Percentiles rank a stretch among this genome's conserved stretches.
These are phyloP conservation scores for Syrmaticus mikado DNA, from an alignment of 2,113 vertebrate genomes.

Conservation along the genomic window DNA sequence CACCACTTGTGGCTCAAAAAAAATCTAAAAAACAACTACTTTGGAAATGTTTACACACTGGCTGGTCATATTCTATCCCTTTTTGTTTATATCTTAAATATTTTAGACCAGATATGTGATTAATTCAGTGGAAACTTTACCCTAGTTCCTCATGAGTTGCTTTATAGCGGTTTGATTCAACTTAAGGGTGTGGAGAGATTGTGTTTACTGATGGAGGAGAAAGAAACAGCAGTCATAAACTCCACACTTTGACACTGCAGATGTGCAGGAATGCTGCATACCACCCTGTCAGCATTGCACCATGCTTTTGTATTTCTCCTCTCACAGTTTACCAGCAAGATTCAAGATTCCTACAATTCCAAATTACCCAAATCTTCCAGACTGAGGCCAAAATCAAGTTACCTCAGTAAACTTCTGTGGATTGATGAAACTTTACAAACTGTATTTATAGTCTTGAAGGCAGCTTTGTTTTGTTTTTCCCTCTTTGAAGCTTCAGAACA, in stretches of 20 bases:
- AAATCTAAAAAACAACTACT: constrained; percentile 49
- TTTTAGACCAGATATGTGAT: constrained; percentile 45
- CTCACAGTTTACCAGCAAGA: constrained; percentile 29
- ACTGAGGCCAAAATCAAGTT: constrained; percentile 43
- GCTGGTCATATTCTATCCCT: constrained; percentile 37
- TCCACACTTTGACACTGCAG: not conserved
- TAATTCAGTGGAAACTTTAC: constrained; percentile 62
- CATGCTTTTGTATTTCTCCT: not conserved
- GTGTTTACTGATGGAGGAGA: constrained; percentile 41
- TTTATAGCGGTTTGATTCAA: constrained; percentile 42
- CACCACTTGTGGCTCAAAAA: constrained; percentile 47
- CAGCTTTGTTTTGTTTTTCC: constrained; percentile 9
- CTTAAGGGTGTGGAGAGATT: constrained; percentile 31
- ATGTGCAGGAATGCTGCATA: not conserved
- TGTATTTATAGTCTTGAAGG: constrained; percentile 21
- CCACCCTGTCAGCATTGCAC: not conserved
- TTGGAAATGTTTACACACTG: constrained; percentile 51
- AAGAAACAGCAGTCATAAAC: constrained; percentile 50
- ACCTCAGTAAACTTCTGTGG: constrained; percentile 13
- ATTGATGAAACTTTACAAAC: constrained; percentile 22
- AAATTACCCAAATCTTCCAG: not conserved
- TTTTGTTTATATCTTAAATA: constrained; percentile 58
- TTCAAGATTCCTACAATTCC: not conserved
- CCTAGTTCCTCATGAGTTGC: not conserved
- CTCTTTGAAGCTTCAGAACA: constrained; percentile 35